Percentiles rank a stretch among this genome's conserved stretches.
Evolutionary conservation across 2,113 vertebrate genomes (phyloP).

Genomic region (Syngnathus floridae): DNA sequence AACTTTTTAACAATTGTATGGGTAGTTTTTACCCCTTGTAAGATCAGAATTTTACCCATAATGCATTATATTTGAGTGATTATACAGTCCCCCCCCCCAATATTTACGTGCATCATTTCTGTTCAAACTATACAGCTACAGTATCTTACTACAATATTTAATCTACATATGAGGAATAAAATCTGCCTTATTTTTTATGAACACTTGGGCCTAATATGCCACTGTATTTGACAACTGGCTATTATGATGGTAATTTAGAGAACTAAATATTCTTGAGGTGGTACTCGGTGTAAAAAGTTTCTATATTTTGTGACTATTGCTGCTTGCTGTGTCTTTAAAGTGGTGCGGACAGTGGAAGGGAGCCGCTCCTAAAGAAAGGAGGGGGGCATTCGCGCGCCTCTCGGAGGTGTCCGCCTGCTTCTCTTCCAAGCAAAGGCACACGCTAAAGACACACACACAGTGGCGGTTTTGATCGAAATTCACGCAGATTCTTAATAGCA

Average conservation of each 20-base stretch:
- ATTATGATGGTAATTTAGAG: not conserved
- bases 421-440: not conserved
- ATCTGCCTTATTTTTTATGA: not conserved
- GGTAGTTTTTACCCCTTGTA: too few relatives aligned
- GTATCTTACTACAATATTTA: not conserved
- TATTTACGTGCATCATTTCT: not conserved
- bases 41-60: too few relatives aligned
- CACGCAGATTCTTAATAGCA: constrained; percentile 11
- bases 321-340: constrained; percentile 71
- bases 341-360: constrained; percentile 44
- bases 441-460: not conserved
- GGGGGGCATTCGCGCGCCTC: constrained; percentile 50
- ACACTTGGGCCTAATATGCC: not conserved
- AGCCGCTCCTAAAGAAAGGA: constrained; percentile 36
- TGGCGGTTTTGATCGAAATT: constrained; percentile 7
- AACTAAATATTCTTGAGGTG: not conserved
- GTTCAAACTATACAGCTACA: not conserved
- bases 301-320: constrained; percentile 16
- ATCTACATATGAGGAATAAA: not conserved
- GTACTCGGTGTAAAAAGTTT: not conserved
- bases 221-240: not conserved
- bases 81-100: not conserved
- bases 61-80: not conserved
- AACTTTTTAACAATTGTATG: too few relatives aligned
- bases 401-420: constrained; percentile 59